phyloP scores from a whole-genome alignment of 1,140 invertebrate genomes.

The Himalopsyche phryganea region DNA sequence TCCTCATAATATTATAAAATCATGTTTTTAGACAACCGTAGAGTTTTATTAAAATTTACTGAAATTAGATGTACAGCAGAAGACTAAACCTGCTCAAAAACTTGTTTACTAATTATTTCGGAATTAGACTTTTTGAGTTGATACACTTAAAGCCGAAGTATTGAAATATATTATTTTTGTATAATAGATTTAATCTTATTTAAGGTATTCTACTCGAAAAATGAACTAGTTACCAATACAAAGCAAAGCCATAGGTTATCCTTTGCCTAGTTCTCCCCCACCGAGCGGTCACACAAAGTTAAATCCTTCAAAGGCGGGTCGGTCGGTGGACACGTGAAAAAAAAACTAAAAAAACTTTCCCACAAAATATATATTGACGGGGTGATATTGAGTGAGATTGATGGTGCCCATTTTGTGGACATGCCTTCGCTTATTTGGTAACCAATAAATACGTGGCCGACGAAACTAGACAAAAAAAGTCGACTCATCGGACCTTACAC shows the following conservation, averaged over 20 bases:
- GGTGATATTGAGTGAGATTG: conserved; percentile 33
- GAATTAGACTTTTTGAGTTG: too few species aligned
- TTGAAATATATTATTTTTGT: too few species aligned
- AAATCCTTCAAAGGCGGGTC: conserved; percentile 17
- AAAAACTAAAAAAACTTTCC: conserved; percentile 30
- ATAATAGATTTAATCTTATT: too few species aligned
- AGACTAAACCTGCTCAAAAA: too few species aligned
- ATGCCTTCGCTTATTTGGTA: not conserved
- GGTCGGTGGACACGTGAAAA: conserved; percentile 9
- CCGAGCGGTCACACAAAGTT: conserved; percentile 8
- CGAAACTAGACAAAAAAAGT: not conserved
- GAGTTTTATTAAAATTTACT: too few species aligned
- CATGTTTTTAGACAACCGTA: too few species aligned
- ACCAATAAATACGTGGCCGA: not conserved
- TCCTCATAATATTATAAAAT: too few species aligned
- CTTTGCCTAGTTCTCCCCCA: not conserved
- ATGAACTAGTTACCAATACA: too few species aligned
- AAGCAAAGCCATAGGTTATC: not conserved
- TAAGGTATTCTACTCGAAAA: too few species aligned
- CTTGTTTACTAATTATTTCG: too few species aligned
- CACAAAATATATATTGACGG: conserved; percentile 28
- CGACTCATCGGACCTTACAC: not conserved
- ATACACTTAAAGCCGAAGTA: too few species aligned
- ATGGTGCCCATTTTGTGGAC: conserved; percentile 16
- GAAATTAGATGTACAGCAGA: too few species aligned